Conservation (phyloP, 2,888 invertebrate genomes). For the Galerucella nymphaeae region DNA sequence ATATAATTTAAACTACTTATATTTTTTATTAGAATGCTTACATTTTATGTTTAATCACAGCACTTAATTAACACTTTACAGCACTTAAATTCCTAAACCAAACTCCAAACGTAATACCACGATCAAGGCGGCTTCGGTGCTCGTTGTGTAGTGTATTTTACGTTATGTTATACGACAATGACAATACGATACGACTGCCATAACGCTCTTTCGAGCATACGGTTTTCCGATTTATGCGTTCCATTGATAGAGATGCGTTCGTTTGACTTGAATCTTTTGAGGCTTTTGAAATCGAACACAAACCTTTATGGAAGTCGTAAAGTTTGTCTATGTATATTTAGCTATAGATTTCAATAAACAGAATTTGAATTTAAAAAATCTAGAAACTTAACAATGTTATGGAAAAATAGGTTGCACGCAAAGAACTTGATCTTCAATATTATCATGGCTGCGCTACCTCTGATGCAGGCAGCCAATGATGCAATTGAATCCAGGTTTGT, state of each 20-base stretch:
- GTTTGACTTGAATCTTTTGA: not conserved
- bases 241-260: not conserved
- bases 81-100: not conserved
- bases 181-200: not conserved
- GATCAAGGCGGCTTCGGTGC: slow-evolving; percentile 1
- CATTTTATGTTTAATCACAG: slow-evolving; percentile 1
- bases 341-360: too few species aligned
- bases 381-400: too few species aligned
- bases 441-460: too few species aligned
- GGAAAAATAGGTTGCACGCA: too few species aligned
- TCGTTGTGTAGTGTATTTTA: not conserved
- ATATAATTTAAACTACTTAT: not conserved
- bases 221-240: not conserved
- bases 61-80: not conserved
- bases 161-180: slow-evolving; percentile 1
- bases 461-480: too few species aligned
- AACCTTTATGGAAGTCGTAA: too few species aligned
- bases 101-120: not conserved
- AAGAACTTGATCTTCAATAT: too few species aligned
- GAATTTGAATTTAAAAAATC: too few species aligned
- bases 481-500: too few species aligned
- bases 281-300: too few species aligned
- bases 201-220: not conserved
- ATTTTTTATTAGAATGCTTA: not conserved
- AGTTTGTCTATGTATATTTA: too few species aligned